Evolutionary conservation across 2,113 vertebrate species (phyloP).

Genomic region (Tupaia tana): DNA sequence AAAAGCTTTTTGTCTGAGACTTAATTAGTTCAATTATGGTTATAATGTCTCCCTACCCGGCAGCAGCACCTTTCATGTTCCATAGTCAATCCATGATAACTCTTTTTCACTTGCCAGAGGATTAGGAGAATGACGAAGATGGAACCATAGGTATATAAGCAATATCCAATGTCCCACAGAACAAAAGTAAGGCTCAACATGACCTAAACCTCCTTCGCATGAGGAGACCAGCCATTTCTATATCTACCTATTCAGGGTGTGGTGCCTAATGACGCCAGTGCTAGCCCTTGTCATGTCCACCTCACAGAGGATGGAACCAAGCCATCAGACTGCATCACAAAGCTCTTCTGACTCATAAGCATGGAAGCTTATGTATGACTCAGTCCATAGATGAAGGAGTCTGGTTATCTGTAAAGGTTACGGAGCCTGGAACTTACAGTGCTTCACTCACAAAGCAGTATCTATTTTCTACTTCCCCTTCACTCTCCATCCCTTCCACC

Average conservation of each 20-base stretch:
- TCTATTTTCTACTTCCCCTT: not conserved
- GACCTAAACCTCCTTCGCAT: not conserved
- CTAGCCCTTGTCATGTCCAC: not conserved
- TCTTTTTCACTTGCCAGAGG: constrained; percentile 63
- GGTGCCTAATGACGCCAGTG: not conserved
- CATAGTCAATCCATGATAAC: not conserved
- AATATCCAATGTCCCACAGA: not conserved
- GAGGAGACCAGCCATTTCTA: constrained; percentile 52
- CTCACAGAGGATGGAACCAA: constrained; percentile 63
- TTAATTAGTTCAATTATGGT: not conserved
- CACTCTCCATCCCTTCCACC: not conserved
- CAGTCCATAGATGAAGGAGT: not conserved
- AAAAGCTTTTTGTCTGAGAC: not conserved
- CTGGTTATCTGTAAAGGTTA: not conserved
- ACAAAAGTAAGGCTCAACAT: constrained; percentile 58
- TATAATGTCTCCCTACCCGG: constrained; percentile 44
- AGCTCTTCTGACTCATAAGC: constrained; percentile 37
- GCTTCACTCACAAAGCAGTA: not conserved
- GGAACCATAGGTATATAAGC: constrained; percentile 54
- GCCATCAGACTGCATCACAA: constrained; percentile 59
- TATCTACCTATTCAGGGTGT: not conserved
- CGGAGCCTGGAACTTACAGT: not conserved
- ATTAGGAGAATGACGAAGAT: constrained; percentile 67
- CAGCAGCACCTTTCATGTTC: constrained; percentile 50
- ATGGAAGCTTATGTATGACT: not conserved